phyloP scores from a whole-genome alignment of 2,797 vertebrate species.

The Galagoides demidoff region DNA sequence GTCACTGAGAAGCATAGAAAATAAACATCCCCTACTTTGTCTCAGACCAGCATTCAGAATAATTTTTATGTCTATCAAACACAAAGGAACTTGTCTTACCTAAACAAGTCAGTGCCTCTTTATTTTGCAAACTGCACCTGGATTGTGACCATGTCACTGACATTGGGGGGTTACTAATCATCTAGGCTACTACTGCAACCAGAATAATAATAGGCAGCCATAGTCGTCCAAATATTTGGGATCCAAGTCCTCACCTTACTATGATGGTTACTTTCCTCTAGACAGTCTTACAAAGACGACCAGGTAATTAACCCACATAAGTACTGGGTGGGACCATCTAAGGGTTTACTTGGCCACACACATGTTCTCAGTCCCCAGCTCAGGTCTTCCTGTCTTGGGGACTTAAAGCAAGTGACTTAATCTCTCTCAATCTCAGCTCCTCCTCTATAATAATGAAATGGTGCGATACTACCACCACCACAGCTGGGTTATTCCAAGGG shows the following conservation, averaged over 20 bases:
- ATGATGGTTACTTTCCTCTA: not conserved
- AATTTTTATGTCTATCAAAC: conserved; percentile 12
- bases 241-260: not conserved
- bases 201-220: not conserved
- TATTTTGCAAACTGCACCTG: not conserved
- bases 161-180: not conserved
- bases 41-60: not conserved
- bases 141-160: not conserved
- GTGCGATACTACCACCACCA: not conserved
- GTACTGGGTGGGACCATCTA: fast-evolving
- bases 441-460: not conserved
- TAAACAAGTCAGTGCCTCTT: not conserved
- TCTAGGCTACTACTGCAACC: not conserved
- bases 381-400: not conserved
- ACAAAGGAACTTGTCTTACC: conserved; percentile 29
- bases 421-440: not conserved
- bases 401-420: not conserved
- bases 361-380: not conserved
- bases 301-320: not conserved
- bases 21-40: not conserved
- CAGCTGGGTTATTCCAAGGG: not conserved
- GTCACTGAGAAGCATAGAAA: conserved; percentile 18
- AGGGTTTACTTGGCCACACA: not conserved
- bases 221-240: not conserved
- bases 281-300: not conserved